Evolutionary conservation across 1,140 invertebrate genomes (phyloP).

Genomic region (Eueides isabella): DNA sequence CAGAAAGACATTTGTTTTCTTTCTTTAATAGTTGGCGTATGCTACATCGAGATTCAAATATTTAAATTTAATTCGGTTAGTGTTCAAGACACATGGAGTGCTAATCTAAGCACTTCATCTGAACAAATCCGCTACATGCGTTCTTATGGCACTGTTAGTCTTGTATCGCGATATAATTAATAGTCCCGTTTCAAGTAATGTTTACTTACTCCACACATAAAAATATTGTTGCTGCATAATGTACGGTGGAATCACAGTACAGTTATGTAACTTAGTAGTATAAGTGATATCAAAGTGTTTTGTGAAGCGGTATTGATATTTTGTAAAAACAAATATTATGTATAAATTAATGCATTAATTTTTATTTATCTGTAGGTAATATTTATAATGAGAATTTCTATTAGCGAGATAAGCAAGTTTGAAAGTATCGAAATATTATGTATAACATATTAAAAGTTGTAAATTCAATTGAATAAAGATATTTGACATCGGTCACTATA

Average conservation of each 20-base stretch:
- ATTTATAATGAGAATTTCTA: too few relatives aligned
- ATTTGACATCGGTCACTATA: too few relatives aligned
- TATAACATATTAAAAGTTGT: too few relatives aligned
- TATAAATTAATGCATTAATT: too few relatives aligned
- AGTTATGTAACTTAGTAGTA: not conserved
- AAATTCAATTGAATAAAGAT: too few relatives aligned
- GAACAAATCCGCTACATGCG: slow-evolving; percentile 5
- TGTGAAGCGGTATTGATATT: not conserved
- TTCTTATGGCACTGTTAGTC: not conserved
- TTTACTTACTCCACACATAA: slow-evolving; percentile 20
- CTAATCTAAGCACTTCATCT: slow-evolving; percentile 25
- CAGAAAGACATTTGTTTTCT: not conserved
- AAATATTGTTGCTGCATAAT: slow-evolving; percentile 12
- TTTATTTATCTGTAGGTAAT: too few relatives aligned
- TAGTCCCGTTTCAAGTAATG: slow-evolving; percentile 38
- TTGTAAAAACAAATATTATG: too few relatives aligned
- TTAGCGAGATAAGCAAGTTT: too few relatives aligned
- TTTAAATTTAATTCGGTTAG: not conserved
- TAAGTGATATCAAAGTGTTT: not conserved
- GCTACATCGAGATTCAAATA: not conserved
- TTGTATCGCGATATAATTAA: slow-evolving; percentile 46
- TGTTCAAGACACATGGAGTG: slow-evolving; percentile 14
- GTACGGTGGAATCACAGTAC: not conserved
- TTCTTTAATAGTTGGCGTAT: not conserved
- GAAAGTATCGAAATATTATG: too few relatives aligned